Evolutionary conservation across 2,888 invertebrate species (phyloP), one percentile per base, ranked within the genome.

Genomic region (Julus scandinavius): DNA sequence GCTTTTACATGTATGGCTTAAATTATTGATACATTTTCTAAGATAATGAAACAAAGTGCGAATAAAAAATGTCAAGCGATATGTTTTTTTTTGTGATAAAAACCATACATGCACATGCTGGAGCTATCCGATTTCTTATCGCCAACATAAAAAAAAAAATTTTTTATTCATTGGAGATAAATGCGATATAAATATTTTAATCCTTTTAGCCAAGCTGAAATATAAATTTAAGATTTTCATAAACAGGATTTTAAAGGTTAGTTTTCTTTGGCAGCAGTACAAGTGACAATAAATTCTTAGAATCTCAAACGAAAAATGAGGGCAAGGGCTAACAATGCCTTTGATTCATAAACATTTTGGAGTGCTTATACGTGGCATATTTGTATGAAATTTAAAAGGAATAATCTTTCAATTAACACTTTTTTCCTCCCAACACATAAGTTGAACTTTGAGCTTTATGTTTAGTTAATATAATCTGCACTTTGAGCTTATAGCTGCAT

Each of bases 171-270:
- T 38, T 15, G 80, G 13, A 80, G 80, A 80, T 80, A 80, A 80
- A 80, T 80, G 80, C 80, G 80, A 80, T 80, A 80, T 80, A 80
- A 80, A 80, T 80, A 80, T 80, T 38, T 80, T 80, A 80, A 80
- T 80, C 80, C 80, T 80, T 80, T 80, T 80, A 80, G 80, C 80
- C 80, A 40, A 38, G 80, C 80, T 80, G 38, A 15, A 80, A 15
- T 11, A 38, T 15, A 38, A 80, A 80, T 80, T 80, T 80, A 80
- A 38, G 80, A 80, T 80, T 80, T 80, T 80, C 80, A 80, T 80
- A 80, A 80, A 80, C 80, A 80, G 80, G 80, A 80, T 80, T 80
- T 80, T 80, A 80, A 80, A 80, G 80, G 80, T 80, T 80, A 80
- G 80, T 38, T 80, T 80, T 80, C 38, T 38, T 80, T 80, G 80